Evolutionary conservation across 2,888 invertebrate species (phyloP).

Genomic region (Cremastobaeus sp.): DNA sequence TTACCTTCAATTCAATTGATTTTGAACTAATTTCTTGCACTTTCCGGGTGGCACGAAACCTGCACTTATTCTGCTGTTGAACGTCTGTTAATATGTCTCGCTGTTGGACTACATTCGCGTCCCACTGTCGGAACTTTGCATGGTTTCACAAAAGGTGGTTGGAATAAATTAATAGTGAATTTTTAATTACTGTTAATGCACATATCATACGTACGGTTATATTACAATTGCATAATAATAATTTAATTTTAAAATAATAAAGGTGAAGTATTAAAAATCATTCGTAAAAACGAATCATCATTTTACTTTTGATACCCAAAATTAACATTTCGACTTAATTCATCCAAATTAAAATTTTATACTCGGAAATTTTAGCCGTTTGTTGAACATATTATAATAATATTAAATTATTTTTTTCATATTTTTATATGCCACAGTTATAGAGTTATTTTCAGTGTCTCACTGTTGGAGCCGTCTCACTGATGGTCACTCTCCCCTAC

Average conservation of each 20-base stretch:
- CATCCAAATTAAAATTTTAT: slow-evolving; percentile 8
- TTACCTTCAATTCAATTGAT: not conserved
- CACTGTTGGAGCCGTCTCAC: slow-evolving; percentile 12
- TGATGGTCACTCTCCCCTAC: slow-evolving; percentile 14
- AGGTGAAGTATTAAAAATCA: slow-evolving; percentile 9
- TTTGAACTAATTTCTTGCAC: not conserved
- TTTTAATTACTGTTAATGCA: slow-evolving; percentile 4
- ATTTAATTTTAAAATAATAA: slow-evolving; percentile 2
- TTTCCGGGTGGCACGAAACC: not conserved
- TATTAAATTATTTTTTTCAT: slow-evolving; percentile 14
- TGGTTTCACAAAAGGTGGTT: slow-evolving; percentile 10
- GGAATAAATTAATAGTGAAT: slow-evolving; percentile 2
- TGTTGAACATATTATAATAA: slow-evolving; percentile 7
- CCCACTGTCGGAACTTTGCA: slow-evolving; percentile 7
- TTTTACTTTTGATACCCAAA: slow-evolving; percentile 18
- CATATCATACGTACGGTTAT: not conserved
- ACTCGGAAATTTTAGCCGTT: slow-evolving; percentile 18
- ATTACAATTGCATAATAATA: slow-evolving; percentile 2
- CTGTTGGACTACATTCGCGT: slow-evolving; percentile 23
- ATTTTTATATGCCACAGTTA: not conserved
- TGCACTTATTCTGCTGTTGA: not conserved
- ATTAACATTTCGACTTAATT: slow-evolving; percentile 9
- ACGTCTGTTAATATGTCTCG: slow-evolving; percentile 13
- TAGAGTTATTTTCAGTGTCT: slow-evolving; percentile 17
- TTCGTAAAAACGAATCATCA: slow-evolving; percentile 14